Base-by-base conservation (phyloP, 2,113 vertebrate genomes). In the Pyxicephalus adspersus region DNA sequence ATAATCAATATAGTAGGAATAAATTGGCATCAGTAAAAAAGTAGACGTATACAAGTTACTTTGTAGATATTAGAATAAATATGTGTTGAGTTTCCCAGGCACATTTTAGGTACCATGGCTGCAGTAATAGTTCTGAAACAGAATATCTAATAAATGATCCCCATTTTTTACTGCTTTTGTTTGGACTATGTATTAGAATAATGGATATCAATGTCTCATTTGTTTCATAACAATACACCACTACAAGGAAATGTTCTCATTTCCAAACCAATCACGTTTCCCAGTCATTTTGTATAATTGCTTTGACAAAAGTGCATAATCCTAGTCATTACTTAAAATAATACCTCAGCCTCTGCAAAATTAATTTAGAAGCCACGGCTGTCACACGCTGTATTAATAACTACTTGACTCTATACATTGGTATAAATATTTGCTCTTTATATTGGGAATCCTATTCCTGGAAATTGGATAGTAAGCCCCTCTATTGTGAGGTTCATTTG, bases 251-350 rank as follows among this genome's bases (percentile, higher is more conserved):
- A 64, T 4, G n/a, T 19, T 64, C n/a, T 72, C 5, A 80, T 72
- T 71, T 72, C 55, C 31, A 72, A 80, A 51, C 45, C 66, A 72
- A 72, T 63, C 66, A 80, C 66, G 78, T 80, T 71, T 61, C 38
- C 50, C 17, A n/a, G 6, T 71, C 25, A 29, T 52, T 63, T 66
- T 64, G 57, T 80, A 80, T 80, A 80, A 80, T 80, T 80, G 65
- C 77, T 68, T 67, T 79, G 77, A 79, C 77, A 79, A 61, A 70
- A 79, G 65, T 51, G 65, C 65, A 68, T 79, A 79, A 79, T 79
- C 78, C 67, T 57, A 72, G 78, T 80, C 54, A 72, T 80, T 80
- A 80, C 68, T 50, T 63, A 80, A 63, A 80, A 52, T 72, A 80
- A 72, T 61, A 64, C 57, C 45, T 67, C 57, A 64, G 61, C 45